These are phyloP conservation scores for Sminthopsis crassicaudata DNA, from an alignment of 2,113 vertebrate genomes.

Conservation along the genomic window DNA sequence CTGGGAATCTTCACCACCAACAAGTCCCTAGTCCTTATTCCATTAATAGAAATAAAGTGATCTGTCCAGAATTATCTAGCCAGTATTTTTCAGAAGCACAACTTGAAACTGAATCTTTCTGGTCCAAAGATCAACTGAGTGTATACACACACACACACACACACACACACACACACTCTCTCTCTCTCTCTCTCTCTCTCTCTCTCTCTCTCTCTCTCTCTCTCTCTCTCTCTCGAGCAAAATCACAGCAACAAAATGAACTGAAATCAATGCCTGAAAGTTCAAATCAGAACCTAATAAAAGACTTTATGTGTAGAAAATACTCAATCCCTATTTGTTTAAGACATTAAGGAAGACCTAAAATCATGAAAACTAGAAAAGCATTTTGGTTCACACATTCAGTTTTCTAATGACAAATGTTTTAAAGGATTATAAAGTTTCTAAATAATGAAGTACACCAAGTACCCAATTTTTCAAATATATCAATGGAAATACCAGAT, in stretches of 20 bases:
- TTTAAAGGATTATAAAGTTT: background rate
- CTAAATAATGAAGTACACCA: background rate
- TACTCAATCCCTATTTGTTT: background rate
- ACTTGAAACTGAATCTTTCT: background rate
- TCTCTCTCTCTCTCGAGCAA: too few species aligned
- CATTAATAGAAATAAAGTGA: background rate
- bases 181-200: too few species aligned
- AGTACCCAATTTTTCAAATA: constrained; percentile 7
- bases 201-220: too few species aligned
- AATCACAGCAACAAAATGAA: background rate
- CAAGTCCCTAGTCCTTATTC: background rate
- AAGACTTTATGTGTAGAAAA: background rate
- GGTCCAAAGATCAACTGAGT: background rate
- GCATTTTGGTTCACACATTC: background rate
- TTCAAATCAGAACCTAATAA: constrained; percentile 5
- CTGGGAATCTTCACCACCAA: background rate
- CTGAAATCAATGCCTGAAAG: constrained; percentile 7
- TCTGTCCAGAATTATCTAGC: background rate
- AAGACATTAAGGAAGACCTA: background rate
- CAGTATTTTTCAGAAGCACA: background rate
- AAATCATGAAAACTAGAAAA: constrained; percentile 34
- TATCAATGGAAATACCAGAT: background rate
- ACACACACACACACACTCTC: too few species aligned
- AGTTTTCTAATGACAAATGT: background rate
- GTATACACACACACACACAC: background rate